Base-by-base conservation (phyloP, 1,140 invertebrate species). In the Ectropis grisescens region DNA sequence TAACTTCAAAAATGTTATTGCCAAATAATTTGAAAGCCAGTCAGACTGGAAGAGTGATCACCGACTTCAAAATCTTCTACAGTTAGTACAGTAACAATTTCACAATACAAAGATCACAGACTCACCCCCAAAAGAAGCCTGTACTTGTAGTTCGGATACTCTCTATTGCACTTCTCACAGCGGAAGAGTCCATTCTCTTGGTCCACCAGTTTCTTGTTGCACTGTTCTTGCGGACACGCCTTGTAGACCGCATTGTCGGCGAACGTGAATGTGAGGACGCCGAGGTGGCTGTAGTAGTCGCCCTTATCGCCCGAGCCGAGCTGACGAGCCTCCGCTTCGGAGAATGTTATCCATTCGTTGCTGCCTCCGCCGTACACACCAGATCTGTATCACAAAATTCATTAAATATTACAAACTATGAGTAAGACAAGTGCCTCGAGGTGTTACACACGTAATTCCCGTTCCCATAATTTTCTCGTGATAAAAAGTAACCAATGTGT, bases 161-260 rank as follows among this genome's bases (percentile, higher is more conserved):
- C 92, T 28, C 87, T 84, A 44, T 91, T 87, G 71, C 97, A 99
- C 74, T 98, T 98, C 70, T 99, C 97, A 74, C 98, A 99, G 41
- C 94, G 86, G 67, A 90, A 99, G 48, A 90, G 84, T 4, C 92
- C 93, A 69, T 96, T 95, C 27, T 91, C 88, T 61, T 91, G 86
- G 81, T 98, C 96, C 13, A 97, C 82, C 1, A 95, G 87, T 78
- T 99, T 98, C 64, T 98, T 98, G 58, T 97, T 97, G 70, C 96
- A 98, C 24, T 88, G 86, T 7, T 90, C 86, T 34, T 85, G 84
- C 0, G 95, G 93, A 58, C 97, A 98, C 1, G 95, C 90, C 82
- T 95, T 91, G 65, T 99, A 99, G 26, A 96, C 72, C 14, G 90
- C 85, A 65, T 94, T 96, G 42, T 97, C 93, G 1, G 85, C 82